These are phyloP conservation scores for Salminus brasiliensis DNA, from an alignment of 2,113 vertebrate species.

Conservation along the genomic window DNA sequence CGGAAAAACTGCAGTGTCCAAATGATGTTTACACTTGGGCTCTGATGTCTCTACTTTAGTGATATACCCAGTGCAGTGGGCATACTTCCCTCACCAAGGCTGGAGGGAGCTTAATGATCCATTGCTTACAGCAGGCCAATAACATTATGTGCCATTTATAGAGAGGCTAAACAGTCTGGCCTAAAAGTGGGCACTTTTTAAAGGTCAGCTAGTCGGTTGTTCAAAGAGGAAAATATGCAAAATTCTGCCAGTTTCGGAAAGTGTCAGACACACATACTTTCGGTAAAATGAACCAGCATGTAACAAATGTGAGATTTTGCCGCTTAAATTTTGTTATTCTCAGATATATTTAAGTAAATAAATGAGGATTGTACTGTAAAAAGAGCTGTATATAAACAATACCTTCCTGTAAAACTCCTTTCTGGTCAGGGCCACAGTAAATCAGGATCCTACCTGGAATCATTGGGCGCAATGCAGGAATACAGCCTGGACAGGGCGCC, in stretches of 20 bases:
- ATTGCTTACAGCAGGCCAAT: slow-evolving; percentile 62
- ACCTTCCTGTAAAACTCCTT: too few species aligned
- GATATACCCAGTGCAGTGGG: slow-evolving; percentile 70
- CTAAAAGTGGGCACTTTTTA: slow-evolving; percentile 64
- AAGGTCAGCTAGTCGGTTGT: slow-evolving; percentile 64
- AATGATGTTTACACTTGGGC: slow-evolving; percentile 80
- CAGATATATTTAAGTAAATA: too few species aligned
- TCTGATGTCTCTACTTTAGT: slow-evolving; percentile 79
- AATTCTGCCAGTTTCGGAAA: background rate
- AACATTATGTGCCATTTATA: slow-evolving; percentile 75
- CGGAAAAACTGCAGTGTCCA: slow-evolving; percentile 83
- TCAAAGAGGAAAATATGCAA: slow-evolving; percentile 48
- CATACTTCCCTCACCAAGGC: slow-evolving; percentile 59
- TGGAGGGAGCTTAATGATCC: slow-evolving; percentile 71
- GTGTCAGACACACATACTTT: background rate
- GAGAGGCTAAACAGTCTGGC: slow-evolving; percentile 64
- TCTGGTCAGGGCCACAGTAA: too few species aligned
- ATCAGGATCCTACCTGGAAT: too few species aligned
- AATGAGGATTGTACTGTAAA: too few species aligned
- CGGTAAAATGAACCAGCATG: too few species aligned
- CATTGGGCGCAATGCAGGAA: too few species aligned
- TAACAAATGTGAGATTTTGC: too few species aligned
- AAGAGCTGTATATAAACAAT: too few species aligned
- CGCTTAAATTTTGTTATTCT: too few species aligned
- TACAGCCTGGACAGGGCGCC: too few species aligned